phyloP scores from a whole-genome alignment of 2,888 invertebrate species.

The Philereme vetulata region DNA sequence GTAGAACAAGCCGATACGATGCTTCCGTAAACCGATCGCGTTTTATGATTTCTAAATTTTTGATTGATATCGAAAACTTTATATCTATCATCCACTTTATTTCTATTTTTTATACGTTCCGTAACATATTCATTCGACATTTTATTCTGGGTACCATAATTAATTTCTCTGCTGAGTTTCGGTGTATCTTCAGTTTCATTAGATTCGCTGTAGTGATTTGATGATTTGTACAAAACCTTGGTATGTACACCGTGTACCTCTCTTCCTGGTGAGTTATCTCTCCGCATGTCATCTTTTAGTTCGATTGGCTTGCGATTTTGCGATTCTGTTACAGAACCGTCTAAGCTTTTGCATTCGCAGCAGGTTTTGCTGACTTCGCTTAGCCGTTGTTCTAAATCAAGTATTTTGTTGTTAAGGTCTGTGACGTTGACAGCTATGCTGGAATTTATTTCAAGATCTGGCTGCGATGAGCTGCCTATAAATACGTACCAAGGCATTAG shows the following conservation, averaged over 20 bases:
- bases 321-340: constrained; percentile 45
- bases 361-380: constrained; percentile 62
- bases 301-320: constrained; percentile 36
- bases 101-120: constrained; percentile 49
- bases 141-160: constrained; percentile 17
- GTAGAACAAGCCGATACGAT: constrained; percentile 47
- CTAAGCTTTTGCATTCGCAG: constrained; percentile 50
- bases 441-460: constrained; percentile 66
- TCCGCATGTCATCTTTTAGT: constrained; percentile 37
- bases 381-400: constrained; percentile 61
- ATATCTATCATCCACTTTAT: constrained; percentile 39
- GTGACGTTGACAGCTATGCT: constrained; percentile 66
- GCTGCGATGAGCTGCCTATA: constrained; percentile 67
- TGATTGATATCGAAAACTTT: constrained; percentile 32
- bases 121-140: constrained; percentile 17
- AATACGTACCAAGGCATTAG: constrained; percentile 18
- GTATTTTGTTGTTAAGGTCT: constrained; percentile 66
- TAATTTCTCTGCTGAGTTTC: constrained; percentile 28
- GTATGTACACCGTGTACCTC: constrained; percentile 48
- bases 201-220: constrained; percentile 48
- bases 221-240: constrained; percentile 56
- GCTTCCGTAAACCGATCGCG: constrained; percentile 48
- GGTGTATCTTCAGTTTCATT: constrained; percentile 46
- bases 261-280: constrained; percentile 36
- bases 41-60: constrained; percentile 47